These are phyloP conservation scores for Gerris lacustris DNA, from an alignment of 2,888 invertebrate genomes.

Conservation along the genomic window DNA sequence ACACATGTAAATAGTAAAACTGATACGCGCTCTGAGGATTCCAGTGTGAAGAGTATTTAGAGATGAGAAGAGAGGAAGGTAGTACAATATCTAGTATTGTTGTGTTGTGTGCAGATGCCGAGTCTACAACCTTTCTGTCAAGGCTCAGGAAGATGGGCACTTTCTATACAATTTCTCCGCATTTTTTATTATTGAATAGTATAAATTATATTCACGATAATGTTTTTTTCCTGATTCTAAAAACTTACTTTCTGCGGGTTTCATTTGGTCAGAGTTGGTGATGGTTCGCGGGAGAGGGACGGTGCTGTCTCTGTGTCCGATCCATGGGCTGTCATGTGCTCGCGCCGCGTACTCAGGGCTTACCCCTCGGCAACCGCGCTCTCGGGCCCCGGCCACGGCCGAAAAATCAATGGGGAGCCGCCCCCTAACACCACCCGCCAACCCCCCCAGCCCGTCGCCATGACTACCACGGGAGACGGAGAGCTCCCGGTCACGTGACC, in stretches of 20 bases:
- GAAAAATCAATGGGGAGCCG: conserved; percentile 15
- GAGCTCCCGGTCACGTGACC: background rate
- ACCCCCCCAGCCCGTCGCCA: conserved; percentile 2
- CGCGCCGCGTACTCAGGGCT: conserved; percentile 8
- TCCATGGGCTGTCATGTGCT: background rate
- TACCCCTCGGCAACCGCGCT: background rate
- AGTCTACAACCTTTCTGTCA: too few relatives aligned
- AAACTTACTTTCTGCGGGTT: conserved; percentile 2
- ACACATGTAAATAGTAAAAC: too few relatives aligned
- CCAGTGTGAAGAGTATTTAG: too few relatives aligned
- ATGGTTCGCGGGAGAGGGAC: conserved; percentile 9
- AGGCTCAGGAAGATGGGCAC: too few relatives aligned
- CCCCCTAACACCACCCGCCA: conserved; percentile 5
- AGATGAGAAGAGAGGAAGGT: too few relatives aligned
- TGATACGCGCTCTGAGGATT: too few relatives aligned
- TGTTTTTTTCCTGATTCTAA: background rate
- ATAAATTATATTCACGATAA: too few relatives aligned
- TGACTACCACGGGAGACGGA: conserved; percentile 8
- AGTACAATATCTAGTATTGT: too few relatives aligned
- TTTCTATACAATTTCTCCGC: too few relatives aligned
- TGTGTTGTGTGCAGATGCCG: too few relatives aligned
- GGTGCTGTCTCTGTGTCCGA: conserved; percentile 16
- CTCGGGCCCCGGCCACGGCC: conserved; percentile 14
- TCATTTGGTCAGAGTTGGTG: background rate
- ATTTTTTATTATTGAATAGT: too few relatives aligned